phyloP scores from a whole-genome alignment of 2,888 invertebrate genomes.

The Dinocampus coccinellae region DNA sequence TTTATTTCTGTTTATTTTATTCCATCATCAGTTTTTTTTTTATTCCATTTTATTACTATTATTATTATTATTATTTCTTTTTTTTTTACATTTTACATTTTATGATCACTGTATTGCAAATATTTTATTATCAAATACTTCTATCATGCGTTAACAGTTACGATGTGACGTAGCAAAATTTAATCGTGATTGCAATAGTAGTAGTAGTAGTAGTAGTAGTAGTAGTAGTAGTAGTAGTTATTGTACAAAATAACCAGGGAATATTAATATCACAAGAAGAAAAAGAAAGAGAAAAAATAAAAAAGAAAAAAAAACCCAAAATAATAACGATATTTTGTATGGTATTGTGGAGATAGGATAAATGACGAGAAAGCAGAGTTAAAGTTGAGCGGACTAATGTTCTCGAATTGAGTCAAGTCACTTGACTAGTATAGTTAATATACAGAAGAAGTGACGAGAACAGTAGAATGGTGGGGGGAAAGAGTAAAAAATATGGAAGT shows the following conservation, averaged over 20 bases:
- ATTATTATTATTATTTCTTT: not conserved
- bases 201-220: too few relatives aligned
- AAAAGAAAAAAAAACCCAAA: too few relatives aligned
- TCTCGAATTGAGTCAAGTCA: too few relatives aligned
- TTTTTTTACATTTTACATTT: not conserved
- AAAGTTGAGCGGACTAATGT: conserved; percentile 37
- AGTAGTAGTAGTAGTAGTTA: too few relatives aligned
- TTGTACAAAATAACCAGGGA: too few relatives aligned
- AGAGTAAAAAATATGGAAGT: not conserved
- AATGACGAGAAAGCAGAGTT: too few relatives aligned
- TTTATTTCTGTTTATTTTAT: not conserved
- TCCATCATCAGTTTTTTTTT: not conserved
- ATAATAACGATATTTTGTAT: too few relatives aligned
- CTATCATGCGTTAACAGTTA: not conserved
- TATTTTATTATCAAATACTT: conserved; percentile 16
- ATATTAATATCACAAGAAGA: too few relatives aligned
- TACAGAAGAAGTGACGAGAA: conserved; percentile 1
- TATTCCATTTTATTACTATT: not conserved
- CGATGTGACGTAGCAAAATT: conserved; percentile 14
- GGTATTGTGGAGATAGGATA: too few relatives aligned
- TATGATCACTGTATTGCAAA: not conserved
- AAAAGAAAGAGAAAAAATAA: too few relatives aligned
- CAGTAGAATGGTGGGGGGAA: too few relatives aligned
- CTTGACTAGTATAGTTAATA: conserved; percentile 21
- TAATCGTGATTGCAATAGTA: not conserved